These are phyloP conservation scores for Holcopasites calliopsidis DNA, from an alignment of 1,140 invertebrate genomes.

Conservation along the genomic window DNA sequence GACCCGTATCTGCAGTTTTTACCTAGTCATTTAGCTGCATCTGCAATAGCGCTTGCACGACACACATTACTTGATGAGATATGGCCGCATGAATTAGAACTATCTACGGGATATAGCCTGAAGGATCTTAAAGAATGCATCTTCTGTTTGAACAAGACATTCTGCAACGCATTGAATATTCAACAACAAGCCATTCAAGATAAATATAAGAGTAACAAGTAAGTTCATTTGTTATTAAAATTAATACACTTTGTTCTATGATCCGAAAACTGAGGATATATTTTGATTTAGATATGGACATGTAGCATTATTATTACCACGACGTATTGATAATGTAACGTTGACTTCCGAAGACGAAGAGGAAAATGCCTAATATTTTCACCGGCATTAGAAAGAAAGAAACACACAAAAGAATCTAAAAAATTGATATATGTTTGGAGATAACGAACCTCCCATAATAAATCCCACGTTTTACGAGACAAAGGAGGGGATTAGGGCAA, in stretches of 20 bases:
- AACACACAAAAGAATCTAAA: constrained; percentile 40
- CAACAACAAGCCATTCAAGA: constrained; percentile 91
- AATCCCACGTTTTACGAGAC: constrained; percentile 35
- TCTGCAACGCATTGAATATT: constrained; percentile 83
- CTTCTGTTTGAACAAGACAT: constrained; percentile 84
- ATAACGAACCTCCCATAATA: constrained; percentile 68
- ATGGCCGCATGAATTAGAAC: constrained; percentile 84
- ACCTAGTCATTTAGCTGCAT: constrained; percentile 92
- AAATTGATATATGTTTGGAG: constrained; percentile 48
- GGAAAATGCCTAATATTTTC: constrained; percentile 67
- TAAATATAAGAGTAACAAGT: constrained; percentile 91
- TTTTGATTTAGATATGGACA: constrained; percentile 70
- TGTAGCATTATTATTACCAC: constrained; percentile 74
- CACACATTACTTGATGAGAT: constrained; percentile 84
- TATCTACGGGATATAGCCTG: constrained; percentile 85
- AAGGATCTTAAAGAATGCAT: constrained; percentile 86
- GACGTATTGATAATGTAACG: constrained; percentile 69
- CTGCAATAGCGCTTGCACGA: constrained; percentile 89
- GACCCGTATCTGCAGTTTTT: constrained; percentile 91
- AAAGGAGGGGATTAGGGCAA: constrained; percentile 68
- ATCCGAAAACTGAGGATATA: constrained; percentile 21
- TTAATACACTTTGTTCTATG: not conserved
- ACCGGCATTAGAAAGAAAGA: constrained; percentile 15
- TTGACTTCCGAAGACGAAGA: constrained; percentile 69
- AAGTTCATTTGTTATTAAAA: constrained; percentile 44